These are phyloP conservation scores for Lamprologus lemairii DNA, from an alignment of 2,113 vertebrate species.

Conservation along the genomic window DNA sequence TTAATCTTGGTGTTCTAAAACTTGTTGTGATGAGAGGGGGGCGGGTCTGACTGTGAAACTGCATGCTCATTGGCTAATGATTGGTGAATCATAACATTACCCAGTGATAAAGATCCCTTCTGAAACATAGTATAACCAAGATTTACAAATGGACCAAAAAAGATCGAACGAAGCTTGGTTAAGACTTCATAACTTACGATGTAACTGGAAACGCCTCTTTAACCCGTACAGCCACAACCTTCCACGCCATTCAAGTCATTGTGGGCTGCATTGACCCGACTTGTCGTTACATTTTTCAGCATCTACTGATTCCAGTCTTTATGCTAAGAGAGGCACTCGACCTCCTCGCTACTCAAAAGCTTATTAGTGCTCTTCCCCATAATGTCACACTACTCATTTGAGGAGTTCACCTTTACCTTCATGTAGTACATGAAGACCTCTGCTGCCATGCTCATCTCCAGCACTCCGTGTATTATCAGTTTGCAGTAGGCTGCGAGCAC, in stretches of 20 bases:
- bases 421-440: conserved; percentile 83
- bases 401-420: conserved; percentile 70
- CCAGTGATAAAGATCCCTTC: neutral
- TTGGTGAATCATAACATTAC: neutral
- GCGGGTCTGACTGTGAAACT: neutral
- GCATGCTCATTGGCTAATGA: neutral
- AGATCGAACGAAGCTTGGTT: neutral
- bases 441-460: conserved; percentile 80
- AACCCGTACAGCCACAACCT: neutral
- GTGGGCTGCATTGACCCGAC: neutral
- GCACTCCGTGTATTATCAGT: conserved; percentile 77
- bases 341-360: neutral
- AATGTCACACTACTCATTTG: neutral
- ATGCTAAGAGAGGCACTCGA: neutral
- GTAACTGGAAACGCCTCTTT: neutral
- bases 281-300: neutral
- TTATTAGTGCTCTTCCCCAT: neutral
- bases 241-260: neutral
- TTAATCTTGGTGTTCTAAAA: neutral
- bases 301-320: neutral
- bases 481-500: conserved; percentile 85
- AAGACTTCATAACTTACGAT: neutral
- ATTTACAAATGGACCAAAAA: neutral
- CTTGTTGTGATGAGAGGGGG: neutral
- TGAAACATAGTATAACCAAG: neutral